Percentiles rank a stretch among this genome's conserved stretches.
phyloP scores from a whole-genome alignment of 2,888 invertebrate genomes.

The Pinctada fucata region DNA sequence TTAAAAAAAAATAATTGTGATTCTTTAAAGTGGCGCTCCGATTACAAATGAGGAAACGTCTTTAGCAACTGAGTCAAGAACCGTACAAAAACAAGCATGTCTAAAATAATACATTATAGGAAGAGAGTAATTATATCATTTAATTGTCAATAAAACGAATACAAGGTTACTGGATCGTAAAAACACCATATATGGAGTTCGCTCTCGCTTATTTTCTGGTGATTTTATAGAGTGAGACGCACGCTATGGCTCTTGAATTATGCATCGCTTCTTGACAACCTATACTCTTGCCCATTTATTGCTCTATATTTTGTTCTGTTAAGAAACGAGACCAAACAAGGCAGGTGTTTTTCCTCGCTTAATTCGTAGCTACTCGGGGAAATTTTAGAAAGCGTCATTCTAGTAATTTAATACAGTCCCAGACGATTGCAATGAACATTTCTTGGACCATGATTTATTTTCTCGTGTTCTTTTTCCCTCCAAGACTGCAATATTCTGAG shows the following conservation, averaged over 20 bases:
- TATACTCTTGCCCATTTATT: neutral
- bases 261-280: neutral
- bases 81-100: too few species aligned
- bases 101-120: too few species aligned
- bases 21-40: too few species aligned
- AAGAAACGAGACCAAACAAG: neutral
- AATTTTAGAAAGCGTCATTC: neutral
- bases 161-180: neutral
- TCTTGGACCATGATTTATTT: neutral
- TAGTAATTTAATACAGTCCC: neutral
- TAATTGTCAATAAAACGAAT: neutral
- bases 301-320: neutral
- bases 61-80: too few species aligned
- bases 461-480: neutral
- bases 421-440: neutral
- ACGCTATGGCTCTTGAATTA: neutral
- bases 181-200: neutral
- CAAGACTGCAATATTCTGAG: neutral
- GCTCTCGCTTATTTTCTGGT: neutral
- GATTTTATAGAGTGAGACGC: conserved; percentile 1
- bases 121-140: neutral
- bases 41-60: too few species aligned
- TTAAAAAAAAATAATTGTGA: too few species aligned
- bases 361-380: neutral
- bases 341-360: neutral